phyloP scores from a whole-genome alignment of 2,888 invertebrate species.

The Drosophila cognata region DNA sequence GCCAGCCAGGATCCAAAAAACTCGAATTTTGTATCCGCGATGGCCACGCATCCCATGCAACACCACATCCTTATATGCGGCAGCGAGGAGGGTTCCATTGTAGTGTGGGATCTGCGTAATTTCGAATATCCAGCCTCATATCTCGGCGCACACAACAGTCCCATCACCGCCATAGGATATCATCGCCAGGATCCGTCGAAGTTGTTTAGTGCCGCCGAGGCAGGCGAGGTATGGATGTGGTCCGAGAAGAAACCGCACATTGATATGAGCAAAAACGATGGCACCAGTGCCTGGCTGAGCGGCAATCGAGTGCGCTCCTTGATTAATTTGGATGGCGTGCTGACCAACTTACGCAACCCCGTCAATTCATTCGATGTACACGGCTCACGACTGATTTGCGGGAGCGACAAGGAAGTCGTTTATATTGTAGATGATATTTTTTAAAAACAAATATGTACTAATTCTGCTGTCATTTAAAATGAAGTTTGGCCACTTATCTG shows the following conservation, averaged over 20 bases:
- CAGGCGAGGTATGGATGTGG: conserved; percentile 97
- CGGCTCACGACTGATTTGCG: conserved; percentile 91
- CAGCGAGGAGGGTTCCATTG: conserved; percentile 93
- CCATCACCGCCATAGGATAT: conserved; percentile 94
- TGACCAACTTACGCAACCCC: conserved; percentile 90
- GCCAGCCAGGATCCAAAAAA: conserved; percentile 89
- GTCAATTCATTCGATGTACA: conserved; percentile 93
- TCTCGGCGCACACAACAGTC: conserved; percentile 90
- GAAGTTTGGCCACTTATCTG: conserved; percentile 2
- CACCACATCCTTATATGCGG: conserved; percentile 93
- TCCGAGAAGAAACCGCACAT: conserved; percentile 88
- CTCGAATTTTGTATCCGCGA: conserved; percentile 88
- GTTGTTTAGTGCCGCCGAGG: conserved; percentile 91
- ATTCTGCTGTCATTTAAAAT: conserved; percentile 11
- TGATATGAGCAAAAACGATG: conserved; percentile 62
- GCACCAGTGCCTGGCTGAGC: conserved; percentile 88
- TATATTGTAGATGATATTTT: conserved; percentile 89
- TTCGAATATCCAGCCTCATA: conserved; percentile 93
- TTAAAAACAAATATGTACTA: conserved; percentile 7
- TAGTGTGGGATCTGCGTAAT: conserved; percentile 95
- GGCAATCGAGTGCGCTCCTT: conserved; percentile 89
- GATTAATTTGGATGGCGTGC: conserved; percentile 87
- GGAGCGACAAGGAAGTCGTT: conserved; percentile 95
- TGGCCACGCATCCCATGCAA: conserved; percentile 94
- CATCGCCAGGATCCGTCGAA: conserved; percentile 94